Base-by-base conservation (phyloP, 2,888 invertebrate genomes). In the Archips crataeganus region DNA sequence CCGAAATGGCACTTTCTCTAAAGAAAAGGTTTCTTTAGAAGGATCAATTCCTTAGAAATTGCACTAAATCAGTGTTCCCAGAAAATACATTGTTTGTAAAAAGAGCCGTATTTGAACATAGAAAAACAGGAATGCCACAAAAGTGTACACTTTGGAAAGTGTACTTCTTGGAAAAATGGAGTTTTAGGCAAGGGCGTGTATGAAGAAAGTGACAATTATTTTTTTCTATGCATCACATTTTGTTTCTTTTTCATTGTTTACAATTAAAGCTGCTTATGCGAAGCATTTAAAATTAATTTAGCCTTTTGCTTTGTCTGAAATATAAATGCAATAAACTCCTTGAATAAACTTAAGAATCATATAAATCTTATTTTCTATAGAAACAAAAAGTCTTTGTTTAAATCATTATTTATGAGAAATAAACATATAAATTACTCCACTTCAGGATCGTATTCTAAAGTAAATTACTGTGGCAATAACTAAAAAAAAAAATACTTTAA, bases 271-370 rank as follows among this genome's bases (percentile, higher is more conserved):
- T 54, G 51, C 51, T 54, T 23, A 23, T 54, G 15, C 32, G 34
- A 4, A 59, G 34, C 32, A 3, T 11, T 34, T 34, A 13, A 59
- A 59, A 10, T 6, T 34, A 54, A 23, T 23, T 54, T 23, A 54
- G 51, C 51, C 51, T 54, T 54, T 54, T n/a, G 51, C 51, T 54
- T 54, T 54, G 51, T 54, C 51, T 9, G 23, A 23, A 57, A 2
- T 59, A 59, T 34, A 59, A 59, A 42, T 61, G 42, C 61, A 34
- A 42, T n/a, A 42, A 23, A 23, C 49, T 4, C n/a, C n/a, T n/a
- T n/a, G n/a, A n/a, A n/a, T n/a, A n/a, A 23, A 23, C 49, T 4
- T 47, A 0, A 13, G 10, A 13, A n/a, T n/a, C 10, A n/a, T 49
- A 15, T 49, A 54, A 54, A 15, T 54, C 15, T n/a, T 49, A 49